Conservation (phyloP, 2,888 invertebrate species). For the Creontiades dilutus region DNA sequence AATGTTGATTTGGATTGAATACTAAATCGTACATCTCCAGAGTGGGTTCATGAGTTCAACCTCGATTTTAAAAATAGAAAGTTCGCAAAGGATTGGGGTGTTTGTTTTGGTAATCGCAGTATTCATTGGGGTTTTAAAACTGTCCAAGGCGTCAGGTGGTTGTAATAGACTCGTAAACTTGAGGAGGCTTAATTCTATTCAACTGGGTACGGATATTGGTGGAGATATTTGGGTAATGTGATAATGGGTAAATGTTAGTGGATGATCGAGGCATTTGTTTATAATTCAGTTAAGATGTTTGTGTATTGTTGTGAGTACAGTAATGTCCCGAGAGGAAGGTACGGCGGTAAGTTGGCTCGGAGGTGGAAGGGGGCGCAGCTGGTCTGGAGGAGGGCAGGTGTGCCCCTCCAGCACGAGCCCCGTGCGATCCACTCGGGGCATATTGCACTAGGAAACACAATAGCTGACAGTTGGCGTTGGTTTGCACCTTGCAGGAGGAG, state of each 20-base stretch:
- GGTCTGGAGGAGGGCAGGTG: conserved; percentile 70
- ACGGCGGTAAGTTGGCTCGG: background rate
- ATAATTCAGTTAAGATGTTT: conserved; percentile 47
- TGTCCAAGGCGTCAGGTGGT: background rate
- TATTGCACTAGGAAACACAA: conserved; percentile 73
- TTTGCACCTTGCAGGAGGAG: conserved; percentile 76
- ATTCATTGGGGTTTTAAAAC: background rate
- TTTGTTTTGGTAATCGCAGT: background rate
- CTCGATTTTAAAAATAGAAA: too few relatives aligned
- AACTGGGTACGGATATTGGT: background rate
- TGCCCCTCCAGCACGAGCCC: conserved; percentile 69
- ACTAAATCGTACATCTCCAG: too few relatives aligned
- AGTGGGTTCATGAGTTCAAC: too few relatives aligned
- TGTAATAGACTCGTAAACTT: too few relatives aligned
- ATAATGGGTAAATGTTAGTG: background rate
- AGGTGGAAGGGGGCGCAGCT: conserved; percentile 64
- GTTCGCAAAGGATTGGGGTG: too few relatives aligned
- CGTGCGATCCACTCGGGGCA: conserved; percentile 68
- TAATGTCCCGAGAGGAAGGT: conserved; percentile 55
- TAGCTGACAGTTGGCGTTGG: conserved; percentile 76
- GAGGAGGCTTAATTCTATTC: too few relatives aligned
- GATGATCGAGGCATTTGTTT: background rate
- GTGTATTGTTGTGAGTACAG: conserved; percentile 56
- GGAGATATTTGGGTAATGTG: background rate
- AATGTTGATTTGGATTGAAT: too few relatives aligned